Evolutionary conservation across 2,888 invertebrate species (phyloP).

Genomic region (Neoascia interrupta): DNA sequence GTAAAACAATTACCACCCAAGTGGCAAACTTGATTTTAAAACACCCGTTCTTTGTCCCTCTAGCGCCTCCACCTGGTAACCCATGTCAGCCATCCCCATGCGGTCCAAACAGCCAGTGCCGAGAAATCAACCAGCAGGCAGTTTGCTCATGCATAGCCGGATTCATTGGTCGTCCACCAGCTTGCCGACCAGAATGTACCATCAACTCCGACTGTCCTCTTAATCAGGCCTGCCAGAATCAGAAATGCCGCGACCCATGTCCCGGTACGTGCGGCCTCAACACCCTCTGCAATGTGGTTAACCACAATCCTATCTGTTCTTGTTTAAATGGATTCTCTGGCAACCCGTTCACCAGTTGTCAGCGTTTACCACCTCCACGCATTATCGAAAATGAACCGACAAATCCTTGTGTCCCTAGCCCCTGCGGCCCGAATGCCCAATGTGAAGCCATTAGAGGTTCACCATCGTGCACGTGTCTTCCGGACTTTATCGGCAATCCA

Average conservation of each 20-base stretch:
- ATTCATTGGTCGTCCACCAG: conserved; percentile 87
- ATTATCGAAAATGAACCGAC: conserved; percentile 75
- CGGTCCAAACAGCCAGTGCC: conserved; percentile 88
- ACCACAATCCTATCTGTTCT: conserved; percentile 85
- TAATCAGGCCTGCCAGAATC: conserved; percentile 85
- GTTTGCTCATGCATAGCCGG: conserved; percentile 86
- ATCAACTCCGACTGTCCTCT: conserved; percentile 87
- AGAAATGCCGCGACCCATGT: conserved; percentile 88
- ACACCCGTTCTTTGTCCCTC: not conserved
- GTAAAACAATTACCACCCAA: conserved; percentile 80
- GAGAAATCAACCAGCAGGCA: conserved; percentile 84
- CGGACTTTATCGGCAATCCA: conserved; percentile 86
- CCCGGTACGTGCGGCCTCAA: conserved; percentile 87
- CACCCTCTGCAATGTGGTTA: conserved; percentile 85
- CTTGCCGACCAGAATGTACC: conserved; percentile 88
- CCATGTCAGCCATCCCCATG: conserved; percentile 89
- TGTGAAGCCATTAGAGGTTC: conserved; percentile 82
- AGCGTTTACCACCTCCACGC: conserved; percentile 75
- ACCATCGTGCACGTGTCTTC: conserved; percentile 86
- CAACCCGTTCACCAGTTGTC: conserved; percentile 86
- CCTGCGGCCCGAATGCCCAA: conserved; percentile 83
- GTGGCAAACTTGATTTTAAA: not conserved
- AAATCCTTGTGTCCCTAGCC: conserved; percentile 83
- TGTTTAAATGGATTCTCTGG: conserved; percentile 85
- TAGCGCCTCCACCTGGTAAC: conserved; percentile 73